Base-by-base conservation (phyloP, 1,140 invertebrate species). In the Monomorium pharaonis region DNA sequence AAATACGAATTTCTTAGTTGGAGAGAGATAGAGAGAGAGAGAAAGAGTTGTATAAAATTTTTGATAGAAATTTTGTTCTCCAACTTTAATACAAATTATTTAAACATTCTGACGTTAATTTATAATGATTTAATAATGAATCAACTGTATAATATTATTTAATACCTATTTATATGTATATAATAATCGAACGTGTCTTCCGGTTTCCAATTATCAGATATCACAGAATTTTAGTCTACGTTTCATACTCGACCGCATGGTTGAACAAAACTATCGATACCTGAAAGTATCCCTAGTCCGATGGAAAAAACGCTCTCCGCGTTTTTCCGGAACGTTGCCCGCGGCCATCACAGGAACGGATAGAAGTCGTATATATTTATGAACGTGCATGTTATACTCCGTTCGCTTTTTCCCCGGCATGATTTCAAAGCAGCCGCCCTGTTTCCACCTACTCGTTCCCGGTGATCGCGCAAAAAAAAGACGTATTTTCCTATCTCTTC, bases 311-410 rank as follows among this genome's bases (percentile, higher is more conserved):
- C 44, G 27, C 30, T 33, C 60, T 12, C 51, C 18, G 65, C 37
- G 14, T 72, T 83, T 83, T 83, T 72, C 78, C 67, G 24, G 67
- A 56, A n/a, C 65, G 54, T 83, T 72, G 78, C 78, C 51, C 24
- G 49, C 51, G 78, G 78, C 78, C 65, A 58, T 81, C 78, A 81
- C 54, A 81, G 67, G 67, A 72, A 69, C 65, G 78, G 65, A 81
- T 81, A 72, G 67, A 83, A 83, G 78, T 83, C 78, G 78, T 72
- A 72, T 81, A 81, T 83, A 83, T 83, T 83, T 83, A 83, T 72
- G 78, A 83, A 83, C 78, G 37, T 33, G 78, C 67, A 81, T 81
- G 65, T 81, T 81, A 80, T 80, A 80, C n/a, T 18, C 65, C 49
- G 78, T 42, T 42, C 78, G 49, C 78, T 70, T 72, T 81, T 72